phyloP scores from a whole-genome alignment of 2,888 invertebrate species.

The Oxyteleia sp. region DNA sequence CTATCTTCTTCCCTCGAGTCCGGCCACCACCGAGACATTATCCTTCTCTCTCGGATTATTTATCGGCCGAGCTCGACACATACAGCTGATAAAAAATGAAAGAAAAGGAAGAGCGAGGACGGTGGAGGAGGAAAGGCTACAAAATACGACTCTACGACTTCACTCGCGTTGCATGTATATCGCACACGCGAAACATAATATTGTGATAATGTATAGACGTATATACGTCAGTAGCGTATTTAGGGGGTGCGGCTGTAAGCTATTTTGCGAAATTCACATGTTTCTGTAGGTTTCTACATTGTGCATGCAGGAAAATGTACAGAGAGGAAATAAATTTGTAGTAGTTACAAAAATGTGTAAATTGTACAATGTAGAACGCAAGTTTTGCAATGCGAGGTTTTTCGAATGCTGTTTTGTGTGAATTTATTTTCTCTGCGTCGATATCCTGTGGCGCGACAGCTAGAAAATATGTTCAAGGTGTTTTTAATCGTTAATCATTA shows the following conservation, averaged over 20 bases:
- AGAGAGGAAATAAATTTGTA: no score
- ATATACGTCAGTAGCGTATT: conserved; percentile 53
- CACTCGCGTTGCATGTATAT: conserved; percentile 65
- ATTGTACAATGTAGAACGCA: no score
- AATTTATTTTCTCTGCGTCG: no score
- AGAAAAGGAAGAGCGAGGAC: conserved; percentile 56
- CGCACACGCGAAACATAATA: conserved; percentile 67
- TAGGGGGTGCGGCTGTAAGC: conserved; percentile 1
- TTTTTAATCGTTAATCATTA: no score
- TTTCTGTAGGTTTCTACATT: no score
- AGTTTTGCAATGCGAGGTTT: no score
- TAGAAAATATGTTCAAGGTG: no score
- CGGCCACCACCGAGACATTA: conserved; percentile 75
- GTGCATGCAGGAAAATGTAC: no score
- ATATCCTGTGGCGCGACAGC: no score
- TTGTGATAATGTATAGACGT: conserved; percentile 60
- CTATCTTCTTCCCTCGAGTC: conserved; percentile 72
- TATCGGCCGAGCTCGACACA: conserved; percentile 70
- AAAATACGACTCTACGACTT: conserved; percentile 72
- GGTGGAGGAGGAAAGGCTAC: conserved; percentile 70
- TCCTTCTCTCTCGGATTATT: conserved; percentile 73
- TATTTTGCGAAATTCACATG: no score
- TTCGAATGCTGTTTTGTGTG: no score
- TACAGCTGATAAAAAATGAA: conserved; percentile 66
- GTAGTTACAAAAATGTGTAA: no score